Base-by-base conservation (phyloP, 2,888 invertebrate species). In the Cheilosia vernalis region DNA sequence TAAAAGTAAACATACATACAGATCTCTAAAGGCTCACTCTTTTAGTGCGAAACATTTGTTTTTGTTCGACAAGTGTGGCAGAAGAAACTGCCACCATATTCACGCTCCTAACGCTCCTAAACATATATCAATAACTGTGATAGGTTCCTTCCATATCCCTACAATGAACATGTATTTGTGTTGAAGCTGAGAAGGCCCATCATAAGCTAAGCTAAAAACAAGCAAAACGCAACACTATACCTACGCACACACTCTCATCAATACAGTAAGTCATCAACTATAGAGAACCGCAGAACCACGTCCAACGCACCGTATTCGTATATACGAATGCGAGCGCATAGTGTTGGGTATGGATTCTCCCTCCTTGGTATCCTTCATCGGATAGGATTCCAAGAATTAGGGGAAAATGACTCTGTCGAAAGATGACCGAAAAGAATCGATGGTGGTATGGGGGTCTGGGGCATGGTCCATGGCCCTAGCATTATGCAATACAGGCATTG, bases 341-440 rank as follows among this genome's bases (percentile, higher is more conserved):
- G 74, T 60, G 60, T 70, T 80, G 70, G 84, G 70, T 56, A 66
- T 55, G 60, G 69, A 51, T 69, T 58, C 64, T 37, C 58, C 56
- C 44, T 49, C 53, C 63, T 66, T 64, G 79, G 17, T 60, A 79
- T 79, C 73, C 74, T 84, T 84, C 74, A 69, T 76, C 84, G 76
- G 61, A 70, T 67, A 72, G 81, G 66, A 77, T 72, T 80, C 77
- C 61, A 76, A 73, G 81, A 81, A 85, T 81, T 77, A 81, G 85
- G 81, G 85, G 81, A 76, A 84, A 85, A 81, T 64, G 72, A 49
- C 76, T 72, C 76, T 72, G 81, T 67, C 72, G 81, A 85, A 85
- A 85, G 85, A 85, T 81, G 81, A 77, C 81, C 85, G 67, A 85
- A 85, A 80, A 85, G 85, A 85, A 85, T 85, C 77, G 81, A 81